These are phyloP conservation scores for Papilio glaucus DNA, from an alignment of 1,140 invertebrate genomes.

Conservation along the genomic window DNA sequence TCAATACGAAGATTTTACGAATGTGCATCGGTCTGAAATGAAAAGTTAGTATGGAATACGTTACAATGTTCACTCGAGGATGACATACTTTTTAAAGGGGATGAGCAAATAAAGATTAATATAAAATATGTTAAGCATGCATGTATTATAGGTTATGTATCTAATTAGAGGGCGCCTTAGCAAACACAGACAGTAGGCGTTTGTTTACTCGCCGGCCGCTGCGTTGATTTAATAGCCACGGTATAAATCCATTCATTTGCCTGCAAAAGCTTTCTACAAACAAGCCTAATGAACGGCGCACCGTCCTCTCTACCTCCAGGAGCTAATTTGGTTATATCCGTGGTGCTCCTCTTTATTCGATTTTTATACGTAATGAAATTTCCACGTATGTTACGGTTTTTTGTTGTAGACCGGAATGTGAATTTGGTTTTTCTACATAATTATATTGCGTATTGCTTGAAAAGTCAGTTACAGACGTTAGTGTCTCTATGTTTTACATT, in stretches of 20 bases:
- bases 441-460: not conserved
- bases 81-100: not conserved
- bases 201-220: constrained; percentile 41
- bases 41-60: not conserved
- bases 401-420: constrained; percentile 9
- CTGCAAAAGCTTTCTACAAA: constrained; percentile 67
- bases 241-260: constrained; percentile 69
- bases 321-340: constrained; percentile 65
- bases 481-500: too few species aligned
- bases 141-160: constrained; percentile 20
- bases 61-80: not conserved
- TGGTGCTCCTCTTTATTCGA: constrained; percentile 52
- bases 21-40: not conserved
- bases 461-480: not conserved
- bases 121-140: not conserved
- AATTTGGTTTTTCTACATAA: not conserved
- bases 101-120: not conserved
- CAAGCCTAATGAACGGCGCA: constrained; percentile 67
- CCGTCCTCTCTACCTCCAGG: constrained; percentile 46
- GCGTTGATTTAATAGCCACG: constrained; percentile 63
- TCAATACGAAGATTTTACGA: not conserved
- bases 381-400: constrained; percentile 40
- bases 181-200: constrained; percentile 62
- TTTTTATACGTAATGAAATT: constrained; percentile 42
- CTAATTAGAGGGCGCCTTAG: constrained; percentile 51